Evolutionary conservation across 2,888 invertebrate genomes (phyloP), one percentile per base, ranked within the genome.

Genomic region (Rotaria socialis): DNA sequence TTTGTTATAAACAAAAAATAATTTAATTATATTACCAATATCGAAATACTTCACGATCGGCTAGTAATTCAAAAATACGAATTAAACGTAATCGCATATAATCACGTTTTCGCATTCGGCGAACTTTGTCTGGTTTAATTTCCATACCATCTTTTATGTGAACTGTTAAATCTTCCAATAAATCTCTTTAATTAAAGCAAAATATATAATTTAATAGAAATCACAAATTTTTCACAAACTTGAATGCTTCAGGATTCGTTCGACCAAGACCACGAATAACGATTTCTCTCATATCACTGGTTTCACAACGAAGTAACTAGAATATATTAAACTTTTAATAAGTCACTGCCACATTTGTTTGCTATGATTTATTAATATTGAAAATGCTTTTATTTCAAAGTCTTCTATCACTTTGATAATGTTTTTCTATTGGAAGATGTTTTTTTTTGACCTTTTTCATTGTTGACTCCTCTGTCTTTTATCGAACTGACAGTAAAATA

Each of bases 111-210:
- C 96, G 93, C 74, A 97, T 93, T 74, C 98, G 93, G 86, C 97
- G 93, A 93, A 97, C 95, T 90, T 97, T 99, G 91, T 98, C 98
- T 91, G 97, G 97, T 90, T 97, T 98, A 85, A 96, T 94, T 91
- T 99, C 98, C 41, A 96, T 95, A 0, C 97, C 96, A 91, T 99
- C 99, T 35, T 97, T 94, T 87, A 99, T 94, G 88, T 96, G 94
- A 0, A 95, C 94, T 14, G 95, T 94, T 86, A 99, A 91, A 92
- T 99, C 99, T 89, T 99, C 99, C 94, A 98, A 95, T 87, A 99
- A 92, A 92, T 97, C 97, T 90, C 97, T 97, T 7, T 0, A 24
- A 56, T 41, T 86, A 60, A 67, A 86, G 27, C 0, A 87, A 87
- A 41, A 86, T 22, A 43, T 6, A 87, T 6, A 41, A 52, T 52